Conservation (phyloP, 1,140 invertebrate genomes). For the Neelides sp. region DNA sequence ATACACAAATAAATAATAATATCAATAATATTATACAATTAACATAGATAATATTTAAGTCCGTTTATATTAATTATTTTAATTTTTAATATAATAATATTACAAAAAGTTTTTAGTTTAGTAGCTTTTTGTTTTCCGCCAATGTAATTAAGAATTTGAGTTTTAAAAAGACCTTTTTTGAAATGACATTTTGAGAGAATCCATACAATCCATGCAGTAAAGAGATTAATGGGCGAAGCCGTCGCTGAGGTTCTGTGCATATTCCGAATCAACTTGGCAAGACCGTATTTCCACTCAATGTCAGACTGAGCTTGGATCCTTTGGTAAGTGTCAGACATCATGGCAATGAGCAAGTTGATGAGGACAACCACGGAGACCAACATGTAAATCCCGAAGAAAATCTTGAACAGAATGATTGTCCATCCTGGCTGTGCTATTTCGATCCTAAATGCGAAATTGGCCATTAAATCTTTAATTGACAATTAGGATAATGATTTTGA, state of each 20-base stretch:
- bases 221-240: slow-evolving; percentile 88
- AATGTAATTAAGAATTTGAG: too few species aligned
- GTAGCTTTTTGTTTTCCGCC: too few species aligned
- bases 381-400: slow-evolving; percentile 89
- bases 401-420: slow-evolving; percentile 36
- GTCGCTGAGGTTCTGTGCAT: slow-evolving; percentile 97
- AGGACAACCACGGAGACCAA: slow-evolving; percentile 94
- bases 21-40: too few species aligned
- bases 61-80: too few species aligned
- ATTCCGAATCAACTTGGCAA: slow-evolving; percentile 94
- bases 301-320: slow-evolving; percentile 98
- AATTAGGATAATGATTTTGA: too few species aligned
- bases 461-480: too few species aligned
- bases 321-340: slow-evolving; percentile 99
- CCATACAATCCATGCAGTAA: slow-evolving; percentile 83
- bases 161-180: slow-evolving; percentile 47
- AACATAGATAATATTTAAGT: too few species aligned
- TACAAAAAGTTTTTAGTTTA: too few species aligned
- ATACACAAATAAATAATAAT: too few species aligned
- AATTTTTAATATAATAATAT: too few species aligned
- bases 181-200: slow-evolving; percentile 65
- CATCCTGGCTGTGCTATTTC: too few species aligned
- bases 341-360: slow-evolving; percentile 97
- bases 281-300: slow-evolving; percentile 98
- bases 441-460: too few species aligned